A percentile compares a stretch with the other conserved stretches of the same genome.
Evolutionary conservation across 2,797 vertebrate species (phyloP).

Genomic region (Anableps anableps): DNA sequence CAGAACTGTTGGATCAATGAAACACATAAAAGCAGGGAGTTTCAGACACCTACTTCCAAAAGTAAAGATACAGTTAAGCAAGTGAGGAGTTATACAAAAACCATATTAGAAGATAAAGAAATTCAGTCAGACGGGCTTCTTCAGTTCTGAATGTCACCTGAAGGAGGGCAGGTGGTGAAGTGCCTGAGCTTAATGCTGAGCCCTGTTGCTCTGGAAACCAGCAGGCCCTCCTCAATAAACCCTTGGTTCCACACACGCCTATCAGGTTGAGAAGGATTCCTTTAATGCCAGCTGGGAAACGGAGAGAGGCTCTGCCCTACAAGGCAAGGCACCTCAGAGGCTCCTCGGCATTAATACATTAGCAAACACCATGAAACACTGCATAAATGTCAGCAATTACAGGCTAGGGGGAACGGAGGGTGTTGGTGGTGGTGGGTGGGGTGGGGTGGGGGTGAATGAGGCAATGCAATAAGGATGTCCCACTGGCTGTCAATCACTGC

Average conservation of each 20-base stretch:
- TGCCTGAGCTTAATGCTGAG: slow-evolving; percentile 92
- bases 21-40: slow-evolving; percentile 47
- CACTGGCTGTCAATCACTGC: slow-evolving; percentile 92
- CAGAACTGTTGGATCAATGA: not conserved
- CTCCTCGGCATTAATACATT: slow-evolving; percentile 99
- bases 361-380: slow-evolving; percentile 99
- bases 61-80: slow-evolving; percentile 12
- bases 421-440: slow-evolving; percentile 64
- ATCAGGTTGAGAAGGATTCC: slow-evolving; percentile 92
- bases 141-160: slow-evolving; percentile 92
- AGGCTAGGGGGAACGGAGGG: slow-evolving; percentile 40
- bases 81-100: slow-evolving; percentile 13
- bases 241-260: slow-evolving; percentile 82
- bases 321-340: slow-evolving; percentile 69
- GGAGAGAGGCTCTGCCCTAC: slow-evolving; percentile 85
- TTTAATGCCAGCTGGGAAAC: slow-evolving; percentile 86
- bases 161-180: slow-evolving; percentile 91
- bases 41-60: slow-evolving; percentile 5
- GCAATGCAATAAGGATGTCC: slow-evolving; percentile 96
- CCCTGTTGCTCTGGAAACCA: slow-evolving; percentile 97
- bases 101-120: slow-evolving; percentile 13
- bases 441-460: slow-evolving; percentile 46
- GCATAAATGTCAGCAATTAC: slow-evolving; percentile 99
- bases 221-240: slow-evolving; percentile 88
- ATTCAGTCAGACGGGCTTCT: slow-evolving; percentile 42